Percentiles rank a stretch among this genome's conserved stretches.
These are phyloP conservation scores for Eriocheir sinensis DNA, from an alignment of 1,140 invertebrate species.

Conservation along the genomic window DNA sequence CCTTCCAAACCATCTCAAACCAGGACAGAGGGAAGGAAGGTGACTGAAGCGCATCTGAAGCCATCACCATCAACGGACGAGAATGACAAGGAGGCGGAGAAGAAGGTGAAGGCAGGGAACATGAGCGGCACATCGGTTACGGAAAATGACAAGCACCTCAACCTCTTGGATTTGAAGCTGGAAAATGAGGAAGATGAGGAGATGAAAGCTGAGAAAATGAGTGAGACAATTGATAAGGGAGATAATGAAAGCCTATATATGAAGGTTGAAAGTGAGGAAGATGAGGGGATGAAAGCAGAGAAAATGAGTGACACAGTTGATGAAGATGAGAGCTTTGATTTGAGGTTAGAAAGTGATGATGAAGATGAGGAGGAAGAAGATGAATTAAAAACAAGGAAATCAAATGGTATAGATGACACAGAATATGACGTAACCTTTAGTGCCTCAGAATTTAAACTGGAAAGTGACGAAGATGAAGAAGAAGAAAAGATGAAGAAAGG, in stretches of 20 bases:
- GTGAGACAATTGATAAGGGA: too few species aligned
- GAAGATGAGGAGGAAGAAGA: not conserved
- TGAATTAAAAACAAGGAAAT: too few species aligned
- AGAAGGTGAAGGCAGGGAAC: not conserved
- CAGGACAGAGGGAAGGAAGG: not conserved
- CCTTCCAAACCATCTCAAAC: not conserved
- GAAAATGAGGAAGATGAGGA: not conserved
- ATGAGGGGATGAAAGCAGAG: not conserved
- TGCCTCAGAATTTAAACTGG: too few species aligned
- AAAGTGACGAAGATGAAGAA: not conserved
- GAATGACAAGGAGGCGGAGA: not conserved
- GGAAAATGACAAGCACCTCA: not conserved
- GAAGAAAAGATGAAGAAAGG: not conserved
- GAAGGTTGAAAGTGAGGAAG: not conserved
- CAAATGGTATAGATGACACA: too few species aligned
- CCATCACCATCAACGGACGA: too few species aligned
- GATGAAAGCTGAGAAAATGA: not conserved
- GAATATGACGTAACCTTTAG: too few species aligned
- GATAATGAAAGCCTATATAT: too few species aligned
- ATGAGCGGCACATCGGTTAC: too few species aligned
- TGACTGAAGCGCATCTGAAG: too few species aligned
- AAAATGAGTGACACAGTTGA: too few species aligned
- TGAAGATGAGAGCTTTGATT: too few species aligned
- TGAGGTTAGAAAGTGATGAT: not conserved
- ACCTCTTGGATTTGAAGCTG: too few species aligned